These are phyloP conservation scores for Empis livida DNA, from an alignment of 2,888 invertebrate genomes.

Conservation along the genomic window DNA sequence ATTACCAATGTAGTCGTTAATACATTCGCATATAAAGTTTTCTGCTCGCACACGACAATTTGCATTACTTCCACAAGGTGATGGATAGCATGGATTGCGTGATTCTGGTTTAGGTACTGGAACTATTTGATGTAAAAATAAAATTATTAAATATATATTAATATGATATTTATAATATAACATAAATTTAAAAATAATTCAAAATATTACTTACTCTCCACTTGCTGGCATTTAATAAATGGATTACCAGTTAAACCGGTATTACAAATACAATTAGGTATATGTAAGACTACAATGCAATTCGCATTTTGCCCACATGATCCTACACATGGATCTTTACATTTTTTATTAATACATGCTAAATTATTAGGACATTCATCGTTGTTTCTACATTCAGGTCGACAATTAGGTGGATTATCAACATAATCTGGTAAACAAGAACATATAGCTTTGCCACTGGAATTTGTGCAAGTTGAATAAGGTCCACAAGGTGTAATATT, in stretches of 20 bases:
- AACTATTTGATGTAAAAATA: conserved; percentile 15
- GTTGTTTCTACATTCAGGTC: conserved; percentile 57
- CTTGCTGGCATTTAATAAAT: conserved; percentile 46
- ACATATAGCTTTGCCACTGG: conserved; percentile 48
- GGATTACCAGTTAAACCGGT: conserved; percentile 59
- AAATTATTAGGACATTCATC: conserved; percentile 53
- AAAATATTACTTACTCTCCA: conserved; percentile 23
- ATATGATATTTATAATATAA: not conserved
- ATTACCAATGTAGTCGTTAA: conserved; percentile 58
- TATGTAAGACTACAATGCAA: conserved; percentile 62
- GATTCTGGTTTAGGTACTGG: conserved; percentile 19
- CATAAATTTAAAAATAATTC: not conserved
- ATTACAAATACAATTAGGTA: conserved; percentile 60
- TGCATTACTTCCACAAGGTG: conserved; percentile 59
- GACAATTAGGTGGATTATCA: conserved; percentile 58
- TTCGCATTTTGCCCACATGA: conserved; percentile 62
- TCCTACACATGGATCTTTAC: conserved; percentile 62
- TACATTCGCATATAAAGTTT: conserved; percentile 44
- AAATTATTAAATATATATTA: not conserved
- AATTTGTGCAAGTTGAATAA: conserved; percentile 55
- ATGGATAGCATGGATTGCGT: conserved; percentile 53
- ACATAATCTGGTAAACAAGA: conserved; percentile 53
- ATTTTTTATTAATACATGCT: conserved; percentile 60
- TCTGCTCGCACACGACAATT: conserved; percentile 43
- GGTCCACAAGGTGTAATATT: conserved; percentile 66